A percentile compares a stretch with the other conserved stretches of the same genome.
Conservation (phyloP, 2,797 vertebrate genomes). For the Danio aesculapii region DNA sequence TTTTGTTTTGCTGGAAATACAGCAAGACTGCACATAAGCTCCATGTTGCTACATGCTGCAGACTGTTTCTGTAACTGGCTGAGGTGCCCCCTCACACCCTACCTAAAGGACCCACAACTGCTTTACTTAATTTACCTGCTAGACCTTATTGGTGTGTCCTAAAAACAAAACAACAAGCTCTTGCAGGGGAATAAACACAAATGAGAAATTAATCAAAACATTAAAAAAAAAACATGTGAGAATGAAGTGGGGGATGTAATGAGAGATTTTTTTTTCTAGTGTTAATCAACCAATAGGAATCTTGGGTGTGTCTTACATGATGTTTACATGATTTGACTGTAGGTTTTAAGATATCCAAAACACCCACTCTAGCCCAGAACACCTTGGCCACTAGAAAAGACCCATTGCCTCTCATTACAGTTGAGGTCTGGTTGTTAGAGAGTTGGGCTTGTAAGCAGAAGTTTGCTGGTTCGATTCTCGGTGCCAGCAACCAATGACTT, state of each 20-base stretch:
- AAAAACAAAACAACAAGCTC: neutral
- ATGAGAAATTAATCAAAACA: neutral
- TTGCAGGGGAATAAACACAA: slow-evolving; percentile 18
- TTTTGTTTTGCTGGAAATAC: slow-evolving; percentile 12
- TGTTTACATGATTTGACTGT: slow-evolving; percentile 18
- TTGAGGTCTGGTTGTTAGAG: too few species aligned
- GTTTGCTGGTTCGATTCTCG: too few species aligned
- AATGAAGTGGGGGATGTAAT: slow-evolving; percentile 2
- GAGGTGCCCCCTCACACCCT: neutral
- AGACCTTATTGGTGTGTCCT: slow-evolving; percentile 4
- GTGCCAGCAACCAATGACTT: too few species aligned
- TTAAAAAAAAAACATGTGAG: slow-evolving; percentile 2
- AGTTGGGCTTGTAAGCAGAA: too few species aligned
- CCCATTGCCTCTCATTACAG: neutral
- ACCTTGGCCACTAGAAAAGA: slow-evolving; percentile 14
- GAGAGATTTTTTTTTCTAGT: neutral
- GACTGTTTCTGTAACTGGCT: slow-evolving; percentile 21
- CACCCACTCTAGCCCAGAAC: neutral
- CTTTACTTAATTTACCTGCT: slow-evolving; percentile 21
- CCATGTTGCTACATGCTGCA: slow-evolving; percentile 4
- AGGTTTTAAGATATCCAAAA: slow-evolving; percentile 5
- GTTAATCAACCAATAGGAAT: slow-evolving; percentile 3
- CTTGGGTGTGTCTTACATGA: slow-evolving; percentile 8
- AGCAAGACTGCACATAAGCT: slow-evolving; percentile 12
- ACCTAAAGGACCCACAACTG: slow-evolving; percentile 26